phyloP scores from a whole-genome alignment of 2,797 vertebrate genomes.

The Calcarius lapponicus region DNA sequence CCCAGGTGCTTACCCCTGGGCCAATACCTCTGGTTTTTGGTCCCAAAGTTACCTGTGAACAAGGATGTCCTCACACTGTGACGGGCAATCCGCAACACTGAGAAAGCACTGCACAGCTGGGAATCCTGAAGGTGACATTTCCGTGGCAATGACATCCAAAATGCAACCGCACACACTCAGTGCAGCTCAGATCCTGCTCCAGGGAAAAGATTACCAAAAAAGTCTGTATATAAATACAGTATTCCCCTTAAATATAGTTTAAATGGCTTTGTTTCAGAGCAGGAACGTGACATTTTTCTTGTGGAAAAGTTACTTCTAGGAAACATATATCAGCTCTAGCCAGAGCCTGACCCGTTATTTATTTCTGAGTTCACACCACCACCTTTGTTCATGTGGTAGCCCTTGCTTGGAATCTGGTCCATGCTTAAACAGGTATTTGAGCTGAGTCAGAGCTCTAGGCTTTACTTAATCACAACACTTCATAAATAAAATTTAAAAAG shows the following conservation, averaged over 20 bases:
- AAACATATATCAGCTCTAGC: neutral
- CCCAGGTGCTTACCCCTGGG: neutral
- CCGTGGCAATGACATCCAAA: neutral
- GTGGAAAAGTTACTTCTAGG: neutral
- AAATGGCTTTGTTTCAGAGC: neutral
- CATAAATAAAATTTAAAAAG: neutral
- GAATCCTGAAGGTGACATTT: neutral
- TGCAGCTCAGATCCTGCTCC: neutral
- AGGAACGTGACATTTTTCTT: neutral
- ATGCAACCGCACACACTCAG: neutral
- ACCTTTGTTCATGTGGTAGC: neutral
- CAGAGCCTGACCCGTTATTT: neutral
- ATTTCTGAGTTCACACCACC: neutral
- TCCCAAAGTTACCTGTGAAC: neutral
- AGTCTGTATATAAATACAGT: neutral
- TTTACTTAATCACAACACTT: neutral
- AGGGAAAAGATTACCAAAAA: neutral
- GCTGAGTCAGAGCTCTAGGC: neutral
- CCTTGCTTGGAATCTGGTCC: neutral
- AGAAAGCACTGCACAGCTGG: neutral
- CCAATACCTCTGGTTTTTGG: accelerated
- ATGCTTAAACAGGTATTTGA: neutral
- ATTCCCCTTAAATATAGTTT: neutral
- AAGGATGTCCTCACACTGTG: neutral
- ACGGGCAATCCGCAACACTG: neutral